These are phyloP conservation scores for Mobula hypostoma DNA, from an alignment of 2,113 vertebrate genomes.

Conservation along the genomic window DNA sequence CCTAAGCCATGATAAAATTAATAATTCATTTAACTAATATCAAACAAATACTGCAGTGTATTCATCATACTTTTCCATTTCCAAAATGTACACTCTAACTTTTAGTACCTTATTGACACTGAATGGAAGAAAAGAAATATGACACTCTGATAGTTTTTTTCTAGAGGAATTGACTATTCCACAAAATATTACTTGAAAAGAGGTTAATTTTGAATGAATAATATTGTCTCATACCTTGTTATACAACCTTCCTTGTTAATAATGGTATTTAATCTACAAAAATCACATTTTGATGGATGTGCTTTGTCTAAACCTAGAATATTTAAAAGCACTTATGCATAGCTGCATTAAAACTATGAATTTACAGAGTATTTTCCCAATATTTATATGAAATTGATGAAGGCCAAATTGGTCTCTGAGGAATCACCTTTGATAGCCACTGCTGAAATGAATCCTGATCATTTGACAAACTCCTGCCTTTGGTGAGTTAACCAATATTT, in stretches of 20 bases:
- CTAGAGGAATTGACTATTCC: not conserved
- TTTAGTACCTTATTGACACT: conserved; percentile 32
- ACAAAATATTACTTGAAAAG: not conserved
- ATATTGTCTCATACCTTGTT: conserved; percentile 1
- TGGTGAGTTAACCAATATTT: not conserved
- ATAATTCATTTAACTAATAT: conserved; percentile 80
- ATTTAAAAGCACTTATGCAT: not conserved
- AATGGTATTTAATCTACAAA: not conserved
- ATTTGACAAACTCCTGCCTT: not conserved
- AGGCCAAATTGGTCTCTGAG: not conserved
- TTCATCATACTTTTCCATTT: conserved; percentile 58
- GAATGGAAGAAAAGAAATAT: conserved; percentile 18
- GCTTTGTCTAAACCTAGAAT: not conserved
- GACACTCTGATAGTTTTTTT: not conserved
- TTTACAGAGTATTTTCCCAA: not conserved
- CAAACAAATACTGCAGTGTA: conserved; percentile 68
- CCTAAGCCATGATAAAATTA: conserved; percentile 81
- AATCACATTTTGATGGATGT: not conserved
- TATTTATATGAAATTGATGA: not conserved
- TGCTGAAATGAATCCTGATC: not conserved
- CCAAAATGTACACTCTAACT: conserved; percentile 34
- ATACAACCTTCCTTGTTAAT: not conserved
- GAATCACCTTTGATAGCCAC: not conserved
- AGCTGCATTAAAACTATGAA: not conserved
- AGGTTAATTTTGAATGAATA: not conserved